Evolutionary conservation across 2,113 vertebrate genomes (phyloP).

Genomic region (Ancistrus triradiatus): DNA sequence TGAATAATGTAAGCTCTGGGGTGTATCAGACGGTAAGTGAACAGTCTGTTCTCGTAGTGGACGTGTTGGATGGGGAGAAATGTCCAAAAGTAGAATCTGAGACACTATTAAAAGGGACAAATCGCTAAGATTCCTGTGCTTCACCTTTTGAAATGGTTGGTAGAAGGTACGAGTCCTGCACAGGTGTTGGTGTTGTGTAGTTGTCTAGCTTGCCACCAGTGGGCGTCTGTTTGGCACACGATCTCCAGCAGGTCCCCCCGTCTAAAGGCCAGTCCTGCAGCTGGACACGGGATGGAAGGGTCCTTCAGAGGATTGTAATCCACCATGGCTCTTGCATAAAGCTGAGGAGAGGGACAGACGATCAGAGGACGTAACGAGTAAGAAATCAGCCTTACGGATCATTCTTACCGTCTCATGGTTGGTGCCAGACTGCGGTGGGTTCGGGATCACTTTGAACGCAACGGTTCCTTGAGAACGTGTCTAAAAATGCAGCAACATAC

Average conservation of each 20-base stretch:
- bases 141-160: constrained; percentile 80
- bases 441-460: constrained; percentile 87
- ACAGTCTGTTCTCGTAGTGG: too few relatives aligned
- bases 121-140: background rate
- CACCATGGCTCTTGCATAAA: constrained; percentile 82
- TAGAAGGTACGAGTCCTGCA: constrained; percentile 87
- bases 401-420: constrained; percentile 74
- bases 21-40: too few relatives aligned
- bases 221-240: constrained; percentile 81
- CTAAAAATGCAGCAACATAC: too few relatives aligned
- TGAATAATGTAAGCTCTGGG: too few relatives aligned
- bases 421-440: constrained; percentile 70
- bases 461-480: constrained; percentile 78
- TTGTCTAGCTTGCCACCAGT: constrained; percentile 92
- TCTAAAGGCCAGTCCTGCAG: constrained; percentile 82
- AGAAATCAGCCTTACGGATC: too few relatives aligned
- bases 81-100: too few relatives aligned
- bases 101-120: too few relatives aligned
- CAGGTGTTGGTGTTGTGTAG: constrained; percentile 70
- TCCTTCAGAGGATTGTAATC: constrained; percentile 87
- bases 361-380: too few relatives aligned
- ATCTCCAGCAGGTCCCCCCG: constrained; percentile 88
- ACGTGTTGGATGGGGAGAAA: too few relatives aligned
- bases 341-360: constrained; percentile 52
- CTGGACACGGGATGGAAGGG: constrained; percentile 78